phyloP scores from a whole-genome alignment of 1,140 invertebrate genomes.

The Uloborus diversus region DNA sequence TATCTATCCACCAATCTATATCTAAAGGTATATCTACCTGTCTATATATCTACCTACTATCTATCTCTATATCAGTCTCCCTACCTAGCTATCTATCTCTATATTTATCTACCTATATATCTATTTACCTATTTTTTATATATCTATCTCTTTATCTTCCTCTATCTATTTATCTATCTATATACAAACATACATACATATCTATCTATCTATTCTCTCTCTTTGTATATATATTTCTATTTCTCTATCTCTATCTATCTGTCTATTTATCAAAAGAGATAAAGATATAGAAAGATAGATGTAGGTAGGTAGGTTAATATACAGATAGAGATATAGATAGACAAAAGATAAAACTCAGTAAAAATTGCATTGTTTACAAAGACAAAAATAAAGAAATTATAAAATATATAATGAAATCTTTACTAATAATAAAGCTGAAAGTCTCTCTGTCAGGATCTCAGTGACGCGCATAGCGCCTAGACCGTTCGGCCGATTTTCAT shows the following conservation, averaged over 20 bases:
- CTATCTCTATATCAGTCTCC: background rate
- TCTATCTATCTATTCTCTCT: background rate
- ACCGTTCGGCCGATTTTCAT: too few relatives aligned
- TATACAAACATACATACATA: background rate
- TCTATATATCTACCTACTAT: background rate
- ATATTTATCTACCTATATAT: background rate
- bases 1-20: background rate
- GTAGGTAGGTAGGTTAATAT: too few relatives aligned
- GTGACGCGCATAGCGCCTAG: too few relatives aligned
- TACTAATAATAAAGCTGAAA: too few relatives aligned
- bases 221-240: background rate
- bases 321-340: too few relatives aligned
- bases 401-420: too few relatives aligned
- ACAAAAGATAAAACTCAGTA: too few relatives aligned
- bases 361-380: too few relatives aligned
- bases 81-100: background rate
- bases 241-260: background rate
- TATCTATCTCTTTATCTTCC: background rate
- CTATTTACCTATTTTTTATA: background rate
- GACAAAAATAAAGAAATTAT: too few relatives aligned
- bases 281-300: too few relatives aligned
- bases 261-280: background rate
- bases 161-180: background rate
- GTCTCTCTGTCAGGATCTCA: too few relatives aligned
- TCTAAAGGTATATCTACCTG: background rate